Base-by-base conservation (phyloP, 2,113 vertebrate genomes). In the Trogon melanurus region DNA sequence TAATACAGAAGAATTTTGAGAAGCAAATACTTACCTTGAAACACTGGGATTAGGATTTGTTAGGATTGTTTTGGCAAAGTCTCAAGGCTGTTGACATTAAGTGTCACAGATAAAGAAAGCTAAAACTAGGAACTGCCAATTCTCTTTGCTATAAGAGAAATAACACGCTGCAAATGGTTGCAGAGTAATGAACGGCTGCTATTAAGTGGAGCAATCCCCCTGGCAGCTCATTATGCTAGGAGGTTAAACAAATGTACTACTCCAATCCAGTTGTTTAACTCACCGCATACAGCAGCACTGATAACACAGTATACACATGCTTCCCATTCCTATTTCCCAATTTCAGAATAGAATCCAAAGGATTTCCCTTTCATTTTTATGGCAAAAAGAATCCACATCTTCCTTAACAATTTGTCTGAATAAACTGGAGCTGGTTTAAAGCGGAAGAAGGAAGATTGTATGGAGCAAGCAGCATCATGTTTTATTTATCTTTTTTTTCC, bases 171-270 rank as follows among this genome's bases (percentile, higher is more conserved):
- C 92, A 95, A 97, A 97, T 94, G 96, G 89, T 95, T 97, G 94
- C 95, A 94, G 97, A 96, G 94, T 96, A 97, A 96, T 78, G 94
- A 96, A 97, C 81, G 72, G 92, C 92, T 95, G 89, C 95, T 96
- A 67, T 93, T 96, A 97, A 97, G 96, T 97, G 93, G 97, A 97
- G 93, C 93, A 97, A 97, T 97, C 95, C 96, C 94, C 96, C 80
- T 95, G 94, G 96, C 96, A 97, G 96, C 96, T 97, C 93, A 94
- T 97, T 97, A 97, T 95, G 88, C 97, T 93, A 57, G 93, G 93
- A 97, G 96, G 96, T 97, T 97, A 97, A 97, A 96, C 94, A 97
- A 97, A 97, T 91, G 85, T 94, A 97, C 91, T 96, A 95, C 95
- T 96, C 97, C 96, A 96, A 97, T 94, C 88, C 96, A 97, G 91